Percentiles rank a stretch among this genome's conserved stretches.
Evolutionary conservation across 2,888 invertebrate species (phyloP).

Genomic region (Perizoma affinitatum): DNA sequence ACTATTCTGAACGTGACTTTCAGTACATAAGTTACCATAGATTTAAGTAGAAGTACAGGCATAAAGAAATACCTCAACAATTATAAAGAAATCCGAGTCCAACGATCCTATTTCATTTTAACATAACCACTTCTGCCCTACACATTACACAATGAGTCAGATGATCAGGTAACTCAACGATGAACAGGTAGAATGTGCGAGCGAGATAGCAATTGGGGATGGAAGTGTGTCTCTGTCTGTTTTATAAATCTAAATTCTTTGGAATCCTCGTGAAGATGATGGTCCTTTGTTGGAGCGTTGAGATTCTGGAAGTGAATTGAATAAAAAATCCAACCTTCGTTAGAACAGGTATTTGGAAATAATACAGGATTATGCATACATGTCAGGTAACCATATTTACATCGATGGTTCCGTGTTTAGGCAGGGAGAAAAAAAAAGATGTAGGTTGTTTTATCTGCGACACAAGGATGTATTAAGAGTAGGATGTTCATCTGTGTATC

Average conservation of each 20-base stretch:
- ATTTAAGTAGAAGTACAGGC: too few relatives aligned
- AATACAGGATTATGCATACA: too few relatives aligned
- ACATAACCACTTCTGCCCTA: slow-evolving; percentile 13
- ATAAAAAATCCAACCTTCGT: too few relatives aligned
- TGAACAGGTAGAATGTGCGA: slow-evolving; percentile 39
- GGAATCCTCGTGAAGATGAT: slow-evolving; percentile 9
- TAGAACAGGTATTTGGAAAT: too few relatives aligned
- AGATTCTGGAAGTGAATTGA: background rate
- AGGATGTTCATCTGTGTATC: too few relatives aligned
- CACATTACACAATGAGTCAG: slow-evolving; percentile 25
- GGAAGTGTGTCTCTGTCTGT: slow-evolving; percentile 16
- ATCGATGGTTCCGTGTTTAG: too few relatives aligned
- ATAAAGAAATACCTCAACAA: slow-evolving; percentile 7
- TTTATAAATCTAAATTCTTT: slow-evolving; percentile 19
- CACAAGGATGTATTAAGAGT: too few relatives aligned
- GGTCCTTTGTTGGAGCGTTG: slow-evolving; percentile 1
- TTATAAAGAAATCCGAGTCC: slow-evolving; percentile 6
- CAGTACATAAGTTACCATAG: too few relatives aligned
- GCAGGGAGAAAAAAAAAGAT: too few relatives aligned
- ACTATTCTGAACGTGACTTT: too few relatives aligned
- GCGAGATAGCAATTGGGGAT: slow-evolving; percentile 31
- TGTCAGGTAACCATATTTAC: too few relatives aligned
- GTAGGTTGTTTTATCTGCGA: too few relatives aligned
- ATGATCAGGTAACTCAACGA: slow-evolving; percentile 20
- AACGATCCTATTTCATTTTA: slow-evolving; percentile 18